Evolutionary conservation across 1,140 invertebrate species (phyloP), one percentile per base, ranked within the genome.

Genomic region (Drosophila mojavensis): DNA sequence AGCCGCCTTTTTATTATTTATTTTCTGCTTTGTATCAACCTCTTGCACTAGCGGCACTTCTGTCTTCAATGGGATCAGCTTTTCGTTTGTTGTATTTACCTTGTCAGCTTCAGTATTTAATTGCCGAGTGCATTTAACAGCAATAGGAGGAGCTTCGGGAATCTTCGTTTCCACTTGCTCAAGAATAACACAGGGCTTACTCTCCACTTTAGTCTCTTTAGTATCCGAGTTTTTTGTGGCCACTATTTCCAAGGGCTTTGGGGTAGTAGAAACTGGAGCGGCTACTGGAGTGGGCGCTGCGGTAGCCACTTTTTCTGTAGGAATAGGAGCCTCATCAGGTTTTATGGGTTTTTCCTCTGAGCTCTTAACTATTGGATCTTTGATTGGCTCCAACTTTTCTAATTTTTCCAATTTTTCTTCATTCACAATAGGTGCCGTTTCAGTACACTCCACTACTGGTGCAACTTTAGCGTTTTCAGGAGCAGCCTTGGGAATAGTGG

Each of bases 21-120:
- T 30, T 71, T 86, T 86, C 3, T 75, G 71, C 15, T 86, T 86
- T 1, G 56, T 36, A 11, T 86, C 82, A 3, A 17, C 11, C 10
- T 73, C 70, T 10, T 55, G 70, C 9, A 26, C 9, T 30, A 24
- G 43, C 0, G 20, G 5, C 9, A 10, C 56, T 9, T 47, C n/a
- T 17, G 50, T 9, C 56, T 73, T 73, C n/a, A 28, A 55, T 9
- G 11, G n/a, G 15, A 5, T 20, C 30, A 36, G 13, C 33, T 73
- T 56, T 10, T 73, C 55, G 1, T 48, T 55, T 1, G 13, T n/a
- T 33, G 24, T 0, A 20, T 26, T 15, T 17, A 24, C 9, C 9
- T 61, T 73, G 28, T 11, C 53, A n/a, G 55, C 50, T 60, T 67
- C 64, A 47, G 11, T 73, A 24, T 54, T 33, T 2, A 26, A 6